Conservation (phyloP, 2,113 vertebrate species). For the Rhipidura dahli region DNA sequence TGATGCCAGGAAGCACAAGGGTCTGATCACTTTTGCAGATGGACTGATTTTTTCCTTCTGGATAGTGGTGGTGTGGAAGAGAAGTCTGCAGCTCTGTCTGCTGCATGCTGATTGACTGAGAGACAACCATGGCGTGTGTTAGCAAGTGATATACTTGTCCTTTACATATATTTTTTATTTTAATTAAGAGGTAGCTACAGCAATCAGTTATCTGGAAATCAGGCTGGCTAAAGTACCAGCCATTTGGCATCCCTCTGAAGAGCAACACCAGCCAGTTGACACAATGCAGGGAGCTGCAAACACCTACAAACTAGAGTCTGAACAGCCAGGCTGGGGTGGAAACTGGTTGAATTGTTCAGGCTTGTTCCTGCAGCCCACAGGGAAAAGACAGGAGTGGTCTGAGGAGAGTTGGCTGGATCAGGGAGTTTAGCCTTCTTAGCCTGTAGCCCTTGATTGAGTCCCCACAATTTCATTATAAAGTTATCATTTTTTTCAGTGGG, state of each 20-base stretch:
- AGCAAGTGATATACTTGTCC: neutral
- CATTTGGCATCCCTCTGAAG: slow-evolving; percentile 16
- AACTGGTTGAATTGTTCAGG: neutral
- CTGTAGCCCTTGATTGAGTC: neutral
- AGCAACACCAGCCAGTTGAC: neutral
- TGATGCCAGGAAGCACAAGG: neutral
- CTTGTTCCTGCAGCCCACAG: neutral
- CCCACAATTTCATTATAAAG: neutral
- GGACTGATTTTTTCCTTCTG: neutral
- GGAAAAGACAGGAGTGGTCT: neutral
- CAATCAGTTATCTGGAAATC: neutral
- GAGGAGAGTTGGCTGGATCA: neutral
- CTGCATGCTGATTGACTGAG: neutral
- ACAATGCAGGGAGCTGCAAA: neutral
- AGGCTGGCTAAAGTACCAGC: neutral
- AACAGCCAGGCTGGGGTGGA: neutral
- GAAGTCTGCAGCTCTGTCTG: neutral
- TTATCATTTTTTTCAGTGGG: neutral
- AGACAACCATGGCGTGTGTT: neutral
- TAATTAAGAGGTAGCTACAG: slow-evolving; percentile 8
- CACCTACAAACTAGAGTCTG: neutral
- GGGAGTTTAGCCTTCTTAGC: neutral
- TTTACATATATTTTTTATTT: neutral
- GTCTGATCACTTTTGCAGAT: slow-evolving; percentile 42
- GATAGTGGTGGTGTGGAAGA: neutral